phyloP scores from a whole-genome alignment of 2,888 invertebrate genomes.

The Watsonalla cultraria region DNA sequence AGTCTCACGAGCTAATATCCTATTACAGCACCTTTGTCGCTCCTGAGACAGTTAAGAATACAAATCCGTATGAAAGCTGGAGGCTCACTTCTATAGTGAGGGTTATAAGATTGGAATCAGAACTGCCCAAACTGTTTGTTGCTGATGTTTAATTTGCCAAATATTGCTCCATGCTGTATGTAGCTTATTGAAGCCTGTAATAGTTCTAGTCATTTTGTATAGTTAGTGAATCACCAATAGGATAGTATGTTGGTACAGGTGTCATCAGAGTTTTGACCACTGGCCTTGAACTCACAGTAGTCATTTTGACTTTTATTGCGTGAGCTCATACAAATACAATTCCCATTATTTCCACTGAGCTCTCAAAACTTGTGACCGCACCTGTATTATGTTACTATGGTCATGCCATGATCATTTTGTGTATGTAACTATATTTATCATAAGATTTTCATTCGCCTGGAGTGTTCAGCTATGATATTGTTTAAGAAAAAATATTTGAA shows the following conservation, averaged over 20 bases:
- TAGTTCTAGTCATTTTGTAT: background rate
- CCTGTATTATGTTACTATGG: too few species aligned
- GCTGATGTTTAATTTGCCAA: constrained; percentile 42
- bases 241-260: too few species aligned
- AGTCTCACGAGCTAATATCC: constrained; percentile 87
- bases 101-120: constrained; percentile 84
- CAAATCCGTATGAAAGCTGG: constrained; percentile 73
- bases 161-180: background rate
- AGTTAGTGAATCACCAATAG: too few species aligned
- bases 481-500: constrained; percentile 15
- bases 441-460: constrained; percentile 35
- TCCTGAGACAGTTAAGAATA: constrained; percentile 57
- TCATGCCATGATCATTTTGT: constrained; percentile 8
- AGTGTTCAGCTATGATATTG: constrained; percentile 43
- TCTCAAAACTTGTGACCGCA: too few species aligned
- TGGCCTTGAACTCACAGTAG: too few species aligned
- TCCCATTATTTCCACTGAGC: too few species aligned
- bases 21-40: constrained; percentile 83
- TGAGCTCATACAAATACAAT: too few species aligned
- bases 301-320: too few species aligned
- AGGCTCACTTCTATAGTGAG: constrained; percentile 83
- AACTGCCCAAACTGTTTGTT: constrained; percentile 84
- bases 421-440: constrained; percentile 18
- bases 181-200: background rate
- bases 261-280: too few species aligned